A percentile compares a stretch with the other conserved stretches of the same genome.
phyloP scores from a whole-genome alignment of 1,140 invertebrate genomes.

The Neodiprion fabricii region DNA sequence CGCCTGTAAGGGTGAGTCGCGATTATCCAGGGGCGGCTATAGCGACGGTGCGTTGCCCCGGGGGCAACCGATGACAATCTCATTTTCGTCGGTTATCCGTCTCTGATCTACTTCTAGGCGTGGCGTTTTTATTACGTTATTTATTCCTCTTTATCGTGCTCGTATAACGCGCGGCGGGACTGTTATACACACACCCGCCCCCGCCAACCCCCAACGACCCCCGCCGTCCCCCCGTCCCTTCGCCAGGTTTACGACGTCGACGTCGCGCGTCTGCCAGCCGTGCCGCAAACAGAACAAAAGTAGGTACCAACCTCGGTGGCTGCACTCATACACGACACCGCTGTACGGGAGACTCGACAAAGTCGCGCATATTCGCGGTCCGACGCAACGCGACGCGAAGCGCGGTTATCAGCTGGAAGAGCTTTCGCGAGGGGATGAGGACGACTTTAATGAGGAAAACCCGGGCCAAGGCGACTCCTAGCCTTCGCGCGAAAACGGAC shows the following conservation, averaged over 20 bases:
- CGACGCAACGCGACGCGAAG: too few species aligned
- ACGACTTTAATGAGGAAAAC: constrained; percentile 1
- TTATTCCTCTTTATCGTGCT: constrained; percentile 5
- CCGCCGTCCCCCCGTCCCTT: too few species aligned
- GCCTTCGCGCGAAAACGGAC: neutral
- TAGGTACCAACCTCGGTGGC: neutral
- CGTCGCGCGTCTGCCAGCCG: neutral
- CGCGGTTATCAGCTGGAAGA: neutral
- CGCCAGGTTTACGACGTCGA: neutral
- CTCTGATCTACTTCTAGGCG: neutral
- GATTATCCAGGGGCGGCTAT: too few species aligned
- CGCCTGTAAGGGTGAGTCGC: too few species aligned
- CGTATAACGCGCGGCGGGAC: neutral
- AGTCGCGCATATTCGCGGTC: too few species aligned
- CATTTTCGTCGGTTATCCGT: neutral
- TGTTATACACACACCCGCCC: too few species aligned
- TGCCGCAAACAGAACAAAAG: neutral
- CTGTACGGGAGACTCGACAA: too few species aligned
- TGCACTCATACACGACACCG: too few species aligned
- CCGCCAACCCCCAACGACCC: too few species aligned
- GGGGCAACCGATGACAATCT: too few species aligned
- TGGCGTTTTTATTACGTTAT: constrained; percentile 3
- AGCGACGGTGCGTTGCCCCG: too few species aligned
- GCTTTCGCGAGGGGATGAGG: neutral
- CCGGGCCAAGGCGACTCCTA: neutral